Evolutionary conservation across 2,797 vertebrate species (phyloP), one percentile per base, ranked within the genome.

Genomic region (Gymnoscopelus braueri): DNA sequence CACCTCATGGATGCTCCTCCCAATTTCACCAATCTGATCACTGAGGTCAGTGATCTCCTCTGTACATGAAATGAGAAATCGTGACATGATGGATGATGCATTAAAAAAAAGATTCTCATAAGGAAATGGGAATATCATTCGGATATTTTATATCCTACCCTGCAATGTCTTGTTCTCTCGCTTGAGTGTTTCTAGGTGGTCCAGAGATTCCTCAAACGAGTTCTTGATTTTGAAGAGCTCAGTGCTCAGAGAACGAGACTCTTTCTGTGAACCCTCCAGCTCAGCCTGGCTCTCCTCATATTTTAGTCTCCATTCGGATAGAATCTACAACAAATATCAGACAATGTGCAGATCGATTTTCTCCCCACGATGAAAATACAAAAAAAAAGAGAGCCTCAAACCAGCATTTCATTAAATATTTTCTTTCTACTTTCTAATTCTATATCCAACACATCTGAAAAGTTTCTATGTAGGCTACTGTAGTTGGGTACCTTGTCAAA

Each of bases 211-310:
- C 74, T 94, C 92, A 0, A 93, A 93, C 15, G 90, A 88, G 8
- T 93, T 93, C 84, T 93, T 93, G 81, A 93, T 90, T 75, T 94
- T 94, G 72, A 94, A 94, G 15, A 94, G 82, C 67, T 94, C 92
- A 0, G 91, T 94, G 77, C 92, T 86, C 26, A 92, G 88, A n/a
- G 88, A 87, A 0, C 87, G 86, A 3, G 85, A 77, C 66, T 93
- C 92, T 74, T 92, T 92, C 87, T 92, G 90, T 0, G 90, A 81
- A n/a, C 89, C 88, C 70, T 94, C 93, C 35, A 93, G 84, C 61
- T 94, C 93, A 66, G 90, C 83, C 67, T 92, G 92, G 0, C 85
- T 88, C 67, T 93, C 91, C 52, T 93, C 92, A 7, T 86, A 92
- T 60, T 94, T 94, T 58, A 92, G 89, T 50, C 90, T 93, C 92